phyloP scores from a whole-genome alignment of 1,140 invertebrate genomes.

The Magallana ariakensis region DNA sequence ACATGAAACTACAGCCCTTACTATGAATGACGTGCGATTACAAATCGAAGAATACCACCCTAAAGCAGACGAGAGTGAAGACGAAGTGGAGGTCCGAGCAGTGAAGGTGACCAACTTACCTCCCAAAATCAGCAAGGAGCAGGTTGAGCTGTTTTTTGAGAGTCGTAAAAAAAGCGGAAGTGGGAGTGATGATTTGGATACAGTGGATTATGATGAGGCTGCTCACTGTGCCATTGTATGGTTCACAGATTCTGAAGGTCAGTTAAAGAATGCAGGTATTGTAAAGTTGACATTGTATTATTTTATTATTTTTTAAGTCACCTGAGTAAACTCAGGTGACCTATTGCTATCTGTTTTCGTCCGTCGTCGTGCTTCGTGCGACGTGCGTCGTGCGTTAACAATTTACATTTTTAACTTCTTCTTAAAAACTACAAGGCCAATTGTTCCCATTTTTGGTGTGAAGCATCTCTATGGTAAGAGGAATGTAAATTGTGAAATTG shows the following conservation, averaged over 20 bases:
- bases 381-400: too few relatives aligned
- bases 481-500: too few relatives aligned
- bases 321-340: too few relatives aligned
- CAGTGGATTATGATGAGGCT: conserved; percentile 30
- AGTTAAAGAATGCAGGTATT: too few relatives aligned
- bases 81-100: not conserved
- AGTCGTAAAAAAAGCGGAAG: conserved; percentile 57
- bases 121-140: conserved; percentile 45
- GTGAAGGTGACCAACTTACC: conserved; percentile 30
- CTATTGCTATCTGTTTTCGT: too few relatives aligned
- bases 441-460: too few relatives aligned
- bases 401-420: too few relatives aligned
- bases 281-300: too few relatives aligned
- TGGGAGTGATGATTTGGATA: conserved; percentile 53
- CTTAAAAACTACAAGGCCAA: too few relatives aligned
- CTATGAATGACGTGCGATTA: not conserved
- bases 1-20: not conserved
- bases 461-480: too few relatives aligned
- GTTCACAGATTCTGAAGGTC: not conserved
- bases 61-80: not conserved
- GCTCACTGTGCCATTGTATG: not conserved
- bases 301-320: too few relatives aligned
- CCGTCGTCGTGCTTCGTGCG: too few relatives aligned
- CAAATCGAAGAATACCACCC: not conserved
- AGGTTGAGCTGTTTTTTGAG: conserved; percentile 60